These are phyloP conservation scores for Drosophila anomelani DNA, from an alignment of 2,888 invertebrate species.

Conservation along the genomic window DNA sequence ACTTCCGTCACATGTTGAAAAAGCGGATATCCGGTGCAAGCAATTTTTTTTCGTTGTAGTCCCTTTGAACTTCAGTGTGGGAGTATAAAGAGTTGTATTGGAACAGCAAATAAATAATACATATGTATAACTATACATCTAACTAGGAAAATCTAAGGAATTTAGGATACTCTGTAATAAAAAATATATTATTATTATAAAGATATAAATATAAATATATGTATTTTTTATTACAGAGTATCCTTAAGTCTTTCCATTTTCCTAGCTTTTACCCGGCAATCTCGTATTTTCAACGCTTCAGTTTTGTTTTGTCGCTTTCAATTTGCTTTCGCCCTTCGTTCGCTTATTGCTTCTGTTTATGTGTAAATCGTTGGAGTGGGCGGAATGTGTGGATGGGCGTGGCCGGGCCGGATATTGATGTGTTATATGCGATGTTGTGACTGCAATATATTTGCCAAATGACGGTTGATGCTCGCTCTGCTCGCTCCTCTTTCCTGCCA, in stretches of 20 bases:
- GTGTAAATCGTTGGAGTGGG: conserved; percentile 31
- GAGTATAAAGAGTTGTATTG: not conserved
- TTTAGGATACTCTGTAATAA: too few relatives aligned
- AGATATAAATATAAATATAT: too few relatives aligned
- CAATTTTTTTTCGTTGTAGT: conserved; percentile 38
- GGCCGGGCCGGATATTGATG: conserved; percentile 50
- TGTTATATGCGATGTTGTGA: conserved; percentile 52
- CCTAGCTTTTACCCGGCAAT: not conserved
- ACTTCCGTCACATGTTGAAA: conserved; percentile 60
- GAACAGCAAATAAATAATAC: too few relatives aligned
- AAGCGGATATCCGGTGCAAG: conserved; percentile 74
- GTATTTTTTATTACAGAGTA: not conserved
- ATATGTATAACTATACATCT: too few relatives aligned
- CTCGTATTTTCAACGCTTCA: conserved; percentile 28
- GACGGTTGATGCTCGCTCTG: conserved; percentile 46
- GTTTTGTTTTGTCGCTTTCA: conserved; percentile 74
- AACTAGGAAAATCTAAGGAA: too few relatives aligned
- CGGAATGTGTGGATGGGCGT: conserved; percentile 27
- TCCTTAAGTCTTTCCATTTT: not conserved
- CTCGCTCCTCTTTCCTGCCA: not conserved
- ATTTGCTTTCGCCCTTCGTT: conserved; percentile 51
- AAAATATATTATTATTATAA: too few relatives aligned
- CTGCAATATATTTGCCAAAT: conserved; percentile 58
- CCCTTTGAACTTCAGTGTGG: not conserved
- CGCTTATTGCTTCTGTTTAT: conserved; percentile 43